Evolutionary conservation across 2,113 vertebrate genomes (phyloP).

Genomic region (Mobula birostris): DNA sequence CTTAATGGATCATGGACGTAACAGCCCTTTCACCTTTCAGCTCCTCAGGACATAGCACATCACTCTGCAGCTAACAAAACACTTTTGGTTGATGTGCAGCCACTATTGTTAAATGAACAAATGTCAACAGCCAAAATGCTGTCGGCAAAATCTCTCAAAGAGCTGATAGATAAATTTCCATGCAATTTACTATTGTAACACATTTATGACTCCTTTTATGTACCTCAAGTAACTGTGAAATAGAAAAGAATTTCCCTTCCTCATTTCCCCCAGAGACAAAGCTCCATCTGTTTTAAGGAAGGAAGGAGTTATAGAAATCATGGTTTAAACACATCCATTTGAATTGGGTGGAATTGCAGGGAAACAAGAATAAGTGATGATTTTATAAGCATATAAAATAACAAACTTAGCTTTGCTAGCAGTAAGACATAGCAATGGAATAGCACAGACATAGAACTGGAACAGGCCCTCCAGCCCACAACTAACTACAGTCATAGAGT

Average conservation of each 20-base stretch:
- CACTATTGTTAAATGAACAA: neutral
- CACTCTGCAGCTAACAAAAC: neutral
- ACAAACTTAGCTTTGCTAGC: neutral
- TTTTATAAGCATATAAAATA: neutral
- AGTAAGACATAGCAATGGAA: neutral
- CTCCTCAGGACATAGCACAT: neutral
- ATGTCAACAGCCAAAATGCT: neutral
- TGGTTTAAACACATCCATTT: neutral
- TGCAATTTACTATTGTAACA: neutral
- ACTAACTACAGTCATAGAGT: too few relatives aligned
- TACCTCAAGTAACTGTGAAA: neutral
- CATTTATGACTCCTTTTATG: neutral
- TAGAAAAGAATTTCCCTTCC: neutral
- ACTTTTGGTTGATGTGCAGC: neutral
- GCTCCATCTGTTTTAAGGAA: neutral
- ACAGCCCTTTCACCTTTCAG: neutral
- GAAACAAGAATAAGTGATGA: neutral
- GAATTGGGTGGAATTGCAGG: neutral
- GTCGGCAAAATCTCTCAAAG: neutral
- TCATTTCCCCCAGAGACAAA: neutral
- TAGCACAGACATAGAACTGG: neutral
- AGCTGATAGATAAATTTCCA: neutral
- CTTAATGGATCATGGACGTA: neutral
- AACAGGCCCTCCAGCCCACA: too few relatives aligned
- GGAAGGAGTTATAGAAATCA: neutral